These are phyloP conservation scores for Rhorus exstirpatorius DNA, from an alignment of 2,888 invertebrate species.

Conservation along the genomic window DNA sequence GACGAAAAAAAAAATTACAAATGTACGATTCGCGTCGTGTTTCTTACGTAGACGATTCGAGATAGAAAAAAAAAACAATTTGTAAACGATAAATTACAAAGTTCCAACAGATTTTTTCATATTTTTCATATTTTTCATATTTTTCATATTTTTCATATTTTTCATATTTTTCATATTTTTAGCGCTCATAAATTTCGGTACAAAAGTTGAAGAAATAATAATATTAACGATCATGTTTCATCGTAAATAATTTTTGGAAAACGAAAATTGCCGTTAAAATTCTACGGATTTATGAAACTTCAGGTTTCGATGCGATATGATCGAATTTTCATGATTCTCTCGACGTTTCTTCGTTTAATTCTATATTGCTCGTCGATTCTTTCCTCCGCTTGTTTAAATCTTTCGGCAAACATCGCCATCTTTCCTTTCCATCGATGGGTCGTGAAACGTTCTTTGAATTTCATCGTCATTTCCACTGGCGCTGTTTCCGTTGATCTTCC, in stretches of 20 bases:
- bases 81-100: not conserved
- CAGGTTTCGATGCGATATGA: not conserved
- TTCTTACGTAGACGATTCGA: not conserved
- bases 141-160: too few relatives aligned
- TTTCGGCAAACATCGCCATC: constrained; percentile 10
- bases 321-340: not conserved
- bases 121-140: too few relatives aligned
- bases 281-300: not conserved
- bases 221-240: too few relatives aligned
- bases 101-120: not conserved
- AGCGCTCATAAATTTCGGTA: not conserved
- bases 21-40: not conserved
- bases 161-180: too few relatives aligned
- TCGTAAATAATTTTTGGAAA: not conserved
- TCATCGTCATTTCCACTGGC: too few relatives aligned
- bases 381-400: not conserved
- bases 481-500: too few relatives aligned
- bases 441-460: not conserved
- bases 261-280: not conserved
- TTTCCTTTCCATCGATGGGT: not conserved
- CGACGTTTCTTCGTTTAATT: not conserved
- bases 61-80: not conserved
- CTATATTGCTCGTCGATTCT: not conserved
- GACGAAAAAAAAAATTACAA: constrained; percentile 27
- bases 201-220: not conserved